Conservation (phyloP, 1,140 invertebrate genomes). For the Panagrolaimus sp. region DNA sequence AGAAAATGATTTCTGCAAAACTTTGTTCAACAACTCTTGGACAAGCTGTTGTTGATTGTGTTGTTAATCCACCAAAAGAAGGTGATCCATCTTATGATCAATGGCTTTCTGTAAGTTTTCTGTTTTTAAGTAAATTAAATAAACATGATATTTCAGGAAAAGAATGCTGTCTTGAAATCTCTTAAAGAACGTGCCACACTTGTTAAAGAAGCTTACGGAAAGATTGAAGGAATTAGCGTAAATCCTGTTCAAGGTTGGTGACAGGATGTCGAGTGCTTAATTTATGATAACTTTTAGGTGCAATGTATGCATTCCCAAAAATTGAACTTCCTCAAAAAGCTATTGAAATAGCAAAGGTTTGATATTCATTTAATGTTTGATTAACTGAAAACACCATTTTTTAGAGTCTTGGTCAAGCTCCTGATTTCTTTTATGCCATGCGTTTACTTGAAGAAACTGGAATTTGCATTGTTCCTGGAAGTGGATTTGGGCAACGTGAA, state of each 20-base stretch:
- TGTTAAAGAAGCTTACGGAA: slow-evolving; percentile 83
- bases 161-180: slow-evolving; percentile 72
- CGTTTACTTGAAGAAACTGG: slow-evolving; percentile 84
- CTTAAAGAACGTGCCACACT: slow-evolving; percentile 74
- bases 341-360: slow-evolving; percentile 62
- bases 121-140: background rate
- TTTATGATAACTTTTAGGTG: no score
- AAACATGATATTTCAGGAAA: slow-evolving; percentile 69
- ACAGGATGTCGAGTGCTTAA: no score
- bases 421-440: slow-evolving; percentile 91
- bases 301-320: slow-evolving; percentile 93
- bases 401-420: slow-evolving; percentile 61
- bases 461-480: slow-evolving; percentile 80
- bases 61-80: slow-evolving; percentile 74
- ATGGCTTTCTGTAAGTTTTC: slow-evolving; percentile 40
- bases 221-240: slow-evolving; percentile 80
- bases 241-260: slow-evolving; percentile 74
- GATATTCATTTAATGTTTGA: slow-evolving; percentile 31
- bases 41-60: slow-evolving; percentile 71
- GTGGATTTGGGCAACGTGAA: slow-evolving; percentile 81
- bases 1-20: slow-evolving; percentile 89
- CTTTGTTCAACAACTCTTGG: slow-evolving; percentile 85
- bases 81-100: slow-evolving; percentile 68
- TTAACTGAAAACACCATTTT: slow-evolving; percentile 22
- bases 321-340: slow-evolving; percentile 63